Base-by-base conservation (phyloP, 2,888 invertebrate species). In the Latrodectus hesperus region DNA sequence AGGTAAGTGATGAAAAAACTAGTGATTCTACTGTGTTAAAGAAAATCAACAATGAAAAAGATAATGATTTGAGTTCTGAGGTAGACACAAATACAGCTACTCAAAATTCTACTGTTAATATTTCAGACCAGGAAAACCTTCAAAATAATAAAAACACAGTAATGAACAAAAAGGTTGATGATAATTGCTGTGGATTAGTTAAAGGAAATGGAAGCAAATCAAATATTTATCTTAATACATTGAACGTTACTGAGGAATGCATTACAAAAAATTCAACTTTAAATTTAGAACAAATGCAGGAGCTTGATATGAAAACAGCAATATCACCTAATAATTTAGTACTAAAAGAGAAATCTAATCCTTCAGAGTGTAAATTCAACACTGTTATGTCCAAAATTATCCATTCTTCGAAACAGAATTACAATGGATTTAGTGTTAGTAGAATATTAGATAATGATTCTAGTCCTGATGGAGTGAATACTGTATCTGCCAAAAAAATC, bases 341-440 rank as follows among this genome's bases (percentile, higher is more conserved):
- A 60, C n/a, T 60, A 60, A 60, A 60, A 60, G 60, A 60, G n/a
- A 60, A 60, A 11, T 16, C n/a, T 60, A 16, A 60, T n/a, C 60
- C 60, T 60, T 60, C n/a, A 10, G 60, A 60, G n/a, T 60, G 60
- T 60, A n/a, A 6, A n/a, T 12, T 16, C 9, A 16, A 16, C n/a
- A 60, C 12, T 60, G 60, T 60, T 12, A 38, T 38, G 38, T 60
- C 60, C 6, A 60, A 60, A 60, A 60, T 9, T 60, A 16, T 60
- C 4, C 12, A 60, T 60, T 60, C 60, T 60, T 12, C 60, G 9
- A 60, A 60, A 60, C 60, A 9, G n/a, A 60, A 11, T 60, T 60
- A 16, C n/a, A 60, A 60, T 60, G 60, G 60, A 12, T 60, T 60
- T 60, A 60, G 60, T 60, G 60, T 60, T 60, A 60, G 60, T n/a